A percentile compares a stretch with the other conserved stretches of the same genome.
These are phyloP conservation scores for Ganaspis brasiliensis DNA, from an alignment of 2,888 invertebrate species.

Conservation along the genomic window DNA sequence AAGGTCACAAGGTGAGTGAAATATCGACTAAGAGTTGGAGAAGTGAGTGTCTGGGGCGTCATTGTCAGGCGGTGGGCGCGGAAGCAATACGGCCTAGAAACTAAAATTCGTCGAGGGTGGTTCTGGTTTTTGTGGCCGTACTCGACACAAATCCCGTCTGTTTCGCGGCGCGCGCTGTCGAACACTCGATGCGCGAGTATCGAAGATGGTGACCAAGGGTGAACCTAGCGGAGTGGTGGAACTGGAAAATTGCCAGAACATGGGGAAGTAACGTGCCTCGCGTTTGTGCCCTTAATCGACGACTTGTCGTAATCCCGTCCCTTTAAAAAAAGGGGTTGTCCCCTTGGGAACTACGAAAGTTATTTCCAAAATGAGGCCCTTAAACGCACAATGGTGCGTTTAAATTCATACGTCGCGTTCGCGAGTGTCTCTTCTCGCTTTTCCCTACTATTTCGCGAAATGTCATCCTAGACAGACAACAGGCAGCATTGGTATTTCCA, in stretches of 20 bases:
- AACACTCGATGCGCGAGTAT: slow-evolving; percentile 37
- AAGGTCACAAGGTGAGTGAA: slow-evolving; percentile 72
- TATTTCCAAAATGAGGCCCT: background rate
- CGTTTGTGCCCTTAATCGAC: slow-evolving; percentile 27
- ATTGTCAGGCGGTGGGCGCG: slow-evolving; percentile 36
- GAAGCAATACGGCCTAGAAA: slow-evolving; percentile 24
- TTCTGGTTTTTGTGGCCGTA: slow-evolving; percentile 24
- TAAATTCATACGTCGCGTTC: slow-evolving; percentile 1
- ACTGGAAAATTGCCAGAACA: slow-evolving; percentile 37
- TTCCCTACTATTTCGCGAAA: slow-evolving; percentile 5
- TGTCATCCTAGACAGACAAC: slow-evolving; percentile 36
- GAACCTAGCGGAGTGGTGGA: slow-evolving; percentile 15
- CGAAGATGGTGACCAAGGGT: slow-evolving; percentile 11
- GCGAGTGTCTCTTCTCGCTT: slow-evolving; percentile 28
- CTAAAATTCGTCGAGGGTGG: slow-evolving; percentile 19
- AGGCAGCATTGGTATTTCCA: slow-evolving; percentile 39
- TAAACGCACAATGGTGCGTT: slow-evolving; percentile 17
- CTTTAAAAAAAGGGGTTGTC: background rate
- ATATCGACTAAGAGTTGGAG: slow-evolving; percentile 71
- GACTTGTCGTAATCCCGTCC: slow-evolving; percentile 5
- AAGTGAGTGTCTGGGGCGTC: slow-evolving; percentile 43
- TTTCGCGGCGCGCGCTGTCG: slow-evolving; percentile 32
- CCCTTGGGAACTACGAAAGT: slow-evolving; percentile 13
- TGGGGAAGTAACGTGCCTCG: slow-evolving; percentile 39
- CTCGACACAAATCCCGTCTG: slow-evolving; percentile 11